A percentile compares a stretch with the other conserved stretches of the same genome.
Conservation (phyloP, 2,888 invertebrate genomes). For the Buathra laborator region DNA sequence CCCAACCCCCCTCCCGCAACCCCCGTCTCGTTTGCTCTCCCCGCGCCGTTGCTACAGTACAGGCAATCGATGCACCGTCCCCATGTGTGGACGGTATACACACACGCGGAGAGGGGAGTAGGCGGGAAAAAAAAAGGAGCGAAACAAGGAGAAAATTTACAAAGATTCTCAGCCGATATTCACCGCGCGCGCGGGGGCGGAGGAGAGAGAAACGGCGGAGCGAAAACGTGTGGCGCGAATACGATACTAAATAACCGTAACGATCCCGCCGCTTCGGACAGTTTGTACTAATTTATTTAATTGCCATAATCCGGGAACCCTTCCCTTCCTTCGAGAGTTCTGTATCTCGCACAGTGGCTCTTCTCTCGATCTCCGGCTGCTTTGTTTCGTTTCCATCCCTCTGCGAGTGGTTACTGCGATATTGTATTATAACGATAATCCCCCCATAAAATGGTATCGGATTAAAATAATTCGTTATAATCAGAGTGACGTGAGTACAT, state of each 20-base stretch:
- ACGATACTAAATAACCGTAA: conserved; percentile 71
- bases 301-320: conserved; percentile 65
- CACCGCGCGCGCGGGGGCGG: conserved; percentile 13
- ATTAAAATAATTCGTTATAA: conserved; percentile 26
- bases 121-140: neutral
- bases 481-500: neutral
- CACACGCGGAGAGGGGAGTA: neutral
- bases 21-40: neutral
- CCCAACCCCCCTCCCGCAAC: conserved; percentile 6
- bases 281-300: conserved; percentile 71
- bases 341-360: neutral
- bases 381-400: conserved; percentile 48
- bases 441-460: neutral
- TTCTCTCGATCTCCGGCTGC: conserved; percentile 10
- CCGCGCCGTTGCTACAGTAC: conserved; percentile 7
- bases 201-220: conserved; percentile 10
- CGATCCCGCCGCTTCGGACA: conserved; percentile 66
- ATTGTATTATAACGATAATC: conserved; percentile 33
- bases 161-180: conserved; percentile 69
- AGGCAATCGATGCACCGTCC: conserved; percentile 46
- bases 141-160: conserved; percentile 65
- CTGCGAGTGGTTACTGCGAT: neutral
- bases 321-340: neutral
- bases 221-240: conserved; percentile 62
- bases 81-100: conserved; percentile 47